Conservation (phyloP, 2,797 vertebrate species). For the Myotis myotis region DNA sequence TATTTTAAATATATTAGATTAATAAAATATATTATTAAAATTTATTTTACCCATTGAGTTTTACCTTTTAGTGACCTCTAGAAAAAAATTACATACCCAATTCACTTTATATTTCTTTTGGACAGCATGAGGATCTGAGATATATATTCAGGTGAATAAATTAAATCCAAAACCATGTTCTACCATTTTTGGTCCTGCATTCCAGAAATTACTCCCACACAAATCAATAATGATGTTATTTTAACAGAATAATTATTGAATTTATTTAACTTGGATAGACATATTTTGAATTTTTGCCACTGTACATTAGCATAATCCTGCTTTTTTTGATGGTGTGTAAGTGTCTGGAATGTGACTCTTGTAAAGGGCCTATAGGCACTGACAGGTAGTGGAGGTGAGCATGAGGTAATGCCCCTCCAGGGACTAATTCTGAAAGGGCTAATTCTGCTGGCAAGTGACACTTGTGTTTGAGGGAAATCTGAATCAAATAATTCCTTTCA, state of each 20-base stretch:
- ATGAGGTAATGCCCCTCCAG: not conserved
- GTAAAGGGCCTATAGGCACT: rapidly evolving
- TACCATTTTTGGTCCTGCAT: not conserved
- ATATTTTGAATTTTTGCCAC: not conserved
- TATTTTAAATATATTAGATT: not conserved
- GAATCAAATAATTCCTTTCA: not conserved
- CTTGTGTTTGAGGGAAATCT: not conserved
- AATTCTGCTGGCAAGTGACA: not conserved
- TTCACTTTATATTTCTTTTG: not conserved
- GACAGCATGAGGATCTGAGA: not conserved
- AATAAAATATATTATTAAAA: not conserved
- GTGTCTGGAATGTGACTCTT: not conserved
- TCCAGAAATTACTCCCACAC: not conserved
- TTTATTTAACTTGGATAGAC: not conserved
- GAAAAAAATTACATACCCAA: not conserved
- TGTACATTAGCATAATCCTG: not conserved
- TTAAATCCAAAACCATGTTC: not conserved
- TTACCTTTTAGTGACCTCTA: not conserved
- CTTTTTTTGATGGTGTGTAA: not conserved
- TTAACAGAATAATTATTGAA: not conserved
- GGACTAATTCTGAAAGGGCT: not conserved
- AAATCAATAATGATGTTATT: not conserved
- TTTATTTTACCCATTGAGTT: not conserved
- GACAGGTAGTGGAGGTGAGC: not conserved
- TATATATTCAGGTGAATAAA: not conserved